Base-by-base conservation (phyloP, 2,797 vertebrate genomes). In the Monodelphis domestica region DNA sequence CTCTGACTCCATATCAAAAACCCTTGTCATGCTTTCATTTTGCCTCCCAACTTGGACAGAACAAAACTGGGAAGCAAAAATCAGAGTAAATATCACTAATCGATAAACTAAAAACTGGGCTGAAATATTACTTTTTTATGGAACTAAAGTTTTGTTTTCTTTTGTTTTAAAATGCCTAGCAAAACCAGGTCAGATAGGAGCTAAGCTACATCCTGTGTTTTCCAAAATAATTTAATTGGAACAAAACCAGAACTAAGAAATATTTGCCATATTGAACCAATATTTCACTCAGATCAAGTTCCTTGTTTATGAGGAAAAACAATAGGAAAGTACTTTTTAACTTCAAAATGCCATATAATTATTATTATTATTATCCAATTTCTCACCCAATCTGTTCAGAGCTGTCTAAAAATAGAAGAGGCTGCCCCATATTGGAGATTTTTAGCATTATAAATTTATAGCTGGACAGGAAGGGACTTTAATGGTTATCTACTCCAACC, bases 111-210 rank as follows among this genome's bases (percentile, higher is more conserved):
- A 78, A 78, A 78, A 45, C 45, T n/a, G 70, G 70, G 21, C 7
- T 70, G n/a, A 78, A 78, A 78, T 78, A 45, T 38, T 78, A 38
- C 45, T 78, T 78, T 78, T 45, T 78, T 45, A 78, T 78, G 7
- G 70, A 78, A 45, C 9, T 24, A 45, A 45, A 78, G 70, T 78
- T 78, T 78, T 45, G 21, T 78, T 78, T 78, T 78, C n/a, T 78
- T 78, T 78, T 78, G 70, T 45, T 78, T 45, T 78, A 45, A 78
- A 78, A 78, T 78, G 78, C 7, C 70, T 70, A 26, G 38, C 70
- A 78, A 78, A 78, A 78, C 38, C 70, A 78, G 70, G 70, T 78
- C 70, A 78, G 70, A 78, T 78, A 78, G 70, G 70, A 78, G n/a
- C 38, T 78, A 78, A 78, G 70, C 70, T 78, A 26, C 70, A 78